Evolutionary conservation across 2,113 vertebrate species (phyloP), one percentile per base, ranked within the genome.

Genomic region (Craseonycteris thonglongyai): DNA sequence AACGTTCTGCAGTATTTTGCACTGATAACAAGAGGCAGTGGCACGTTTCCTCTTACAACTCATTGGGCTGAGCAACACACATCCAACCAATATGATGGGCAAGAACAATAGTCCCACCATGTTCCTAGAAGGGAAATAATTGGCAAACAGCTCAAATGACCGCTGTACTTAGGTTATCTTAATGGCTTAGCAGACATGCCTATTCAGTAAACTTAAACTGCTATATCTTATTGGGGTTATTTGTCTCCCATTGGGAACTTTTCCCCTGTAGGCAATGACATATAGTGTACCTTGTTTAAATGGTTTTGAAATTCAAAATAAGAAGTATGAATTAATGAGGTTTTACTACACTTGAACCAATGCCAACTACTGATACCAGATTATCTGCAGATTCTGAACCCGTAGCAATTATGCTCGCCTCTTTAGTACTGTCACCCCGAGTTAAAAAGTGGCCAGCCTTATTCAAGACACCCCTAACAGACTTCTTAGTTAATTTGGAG

Each of bases 401-500:
- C 66, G 80, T 38, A 49, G 51, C 69, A 89, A 75, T 95, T 91
- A 79, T 22, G 15, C 33, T 75, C 88, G 12, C 59, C 84, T 89
- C 88, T 95, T 93, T 51, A 35, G 35, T 26, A 18, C 16, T 82
- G n/a, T 93, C 92, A 90, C 76, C 66, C 47, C 71, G 90, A 94
- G 84, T 92, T 95, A 91, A 95, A 93, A 90, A 79, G 87, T 74
- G 59, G 15, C 47, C 22, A 28, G 65, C 66, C 90, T 95, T 95
- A 92, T 94, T 40, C n/a, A n/a, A n/a, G n/a, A n/a, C 42, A 88
- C 42, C 24, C 42, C 47, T 85, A 40, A 21, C 54, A 88, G 65
- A 81, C 4, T 95, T 93, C 93, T 93, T 95, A 94, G 75, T 97
- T 95, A 97, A 92, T 95, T 93, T 93, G 30, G 59, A 94, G 95